Evolutionary conservation across 2,888 invertebrate species (phyloP), one percentile per base, ranked within the genome.

Genomic region (Incurvaria masculella): DNA sequence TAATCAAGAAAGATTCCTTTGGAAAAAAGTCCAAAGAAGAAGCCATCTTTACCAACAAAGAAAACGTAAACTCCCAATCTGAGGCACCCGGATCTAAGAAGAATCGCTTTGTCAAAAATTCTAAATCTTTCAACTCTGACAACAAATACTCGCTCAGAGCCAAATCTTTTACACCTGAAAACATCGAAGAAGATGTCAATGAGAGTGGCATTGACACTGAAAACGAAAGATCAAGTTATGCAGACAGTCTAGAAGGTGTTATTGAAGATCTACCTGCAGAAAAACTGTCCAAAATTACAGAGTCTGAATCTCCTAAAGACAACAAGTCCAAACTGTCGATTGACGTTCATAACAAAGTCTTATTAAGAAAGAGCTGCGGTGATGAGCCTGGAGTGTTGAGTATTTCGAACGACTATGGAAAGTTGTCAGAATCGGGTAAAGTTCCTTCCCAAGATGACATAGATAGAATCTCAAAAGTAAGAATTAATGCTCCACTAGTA

Each of bases 391-490:
- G 49, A 68, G 57, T 51, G 50, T 62, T 1, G 68, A 65, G 49
- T 53, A 49, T 26, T 14, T 46, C 45, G 51, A 50, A 51, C 5
- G 75, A 75, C 1, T 64, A 68, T 27, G 58, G 61, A 19, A 71
- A 66, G 59, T 74, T 75, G 14, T 60, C 69, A 0, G 78, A 76
- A 55, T 63, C 64, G 1, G 66, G 65, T 1, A 76, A 74, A 46
- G 80, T 86, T 14, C 89, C 90, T 0, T 89, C 89, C n/a, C 88
- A 90, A 63, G 91, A 91, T 59, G 92, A 92, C 62, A 89, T 91
- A 50, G 91, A 91, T 65, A 82, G 91, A 57, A 93, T 94, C 62
- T 90, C 89, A n/a, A 88, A 90, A 66, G 88, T 93, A n/a, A 92
- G 92, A 1, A 85, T 85, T 16, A 87, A 89, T 63, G 89, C 92